A percentile compares a stretch with the other conserved stretches of the same genome.
phyloP scores from a whole-genome alignment of 2,797 vertebrate genomes.

The Hydrophis major region DNA sequence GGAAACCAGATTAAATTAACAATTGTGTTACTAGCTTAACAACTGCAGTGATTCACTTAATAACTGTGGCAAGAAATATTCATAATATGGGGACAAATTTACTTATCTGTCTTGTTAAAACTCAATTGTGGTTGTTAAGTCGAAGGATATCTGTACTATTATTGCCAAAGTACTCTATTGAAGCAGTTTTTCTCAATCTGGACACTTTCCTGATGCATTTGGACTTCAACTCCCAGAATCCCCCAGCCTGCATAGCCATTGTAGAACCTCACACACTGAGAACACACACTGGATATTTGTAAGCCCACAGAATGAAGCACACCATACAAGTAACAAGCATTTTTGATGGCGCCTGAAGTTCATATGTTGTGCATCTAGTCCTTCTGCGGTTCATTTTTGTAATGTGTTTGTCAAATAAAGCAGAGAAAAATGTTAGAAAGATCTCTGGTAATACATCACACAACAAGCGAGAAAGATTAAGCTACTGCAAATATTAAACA shows the following conservation, averaged over 20 bases:
- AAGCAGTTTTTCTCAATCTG: background rate
- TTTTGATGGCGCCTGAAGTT: background rate
- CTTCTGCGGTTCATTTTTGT: conserved; percentile 20
- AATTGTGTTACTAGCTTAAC: background rate
- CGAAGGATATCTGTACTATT: background rate
- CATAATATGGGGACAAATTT: background rate
- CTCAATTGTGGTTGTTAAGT: background rate
- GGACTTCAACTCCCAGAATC: background rate
- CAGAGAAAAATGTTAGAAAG: conserved; percentile 35
- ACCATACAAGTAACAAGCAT: background rate
- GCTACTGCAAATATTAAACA: conserved; percentile 58
- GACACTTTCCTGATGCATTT: background rate
- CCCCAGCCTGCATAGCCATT: background rate
- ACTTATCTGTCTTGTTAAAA: background rate
- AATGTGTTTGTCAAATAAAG: conserved; percentile 22
- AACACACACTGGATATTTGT: background rate
- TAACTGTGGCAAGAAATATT: background rate
- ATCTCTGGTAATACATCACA: conserved; percentile 25
- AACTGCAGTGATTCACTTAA: background rate
- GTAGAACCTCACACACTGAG: background rate
- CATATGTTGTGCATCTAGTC: conserved; percentile 1
- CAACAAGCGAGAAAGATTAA: conserved; percentile 22
- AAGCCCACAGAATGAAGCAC: background rate
- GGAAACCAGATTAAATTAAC: background rate
- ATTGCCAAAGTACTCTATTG: background rate